phyloP scores from a whole-genome alignment of 2,113 vertebrate genomes.

The Morphnarchus princeps region DNA sequence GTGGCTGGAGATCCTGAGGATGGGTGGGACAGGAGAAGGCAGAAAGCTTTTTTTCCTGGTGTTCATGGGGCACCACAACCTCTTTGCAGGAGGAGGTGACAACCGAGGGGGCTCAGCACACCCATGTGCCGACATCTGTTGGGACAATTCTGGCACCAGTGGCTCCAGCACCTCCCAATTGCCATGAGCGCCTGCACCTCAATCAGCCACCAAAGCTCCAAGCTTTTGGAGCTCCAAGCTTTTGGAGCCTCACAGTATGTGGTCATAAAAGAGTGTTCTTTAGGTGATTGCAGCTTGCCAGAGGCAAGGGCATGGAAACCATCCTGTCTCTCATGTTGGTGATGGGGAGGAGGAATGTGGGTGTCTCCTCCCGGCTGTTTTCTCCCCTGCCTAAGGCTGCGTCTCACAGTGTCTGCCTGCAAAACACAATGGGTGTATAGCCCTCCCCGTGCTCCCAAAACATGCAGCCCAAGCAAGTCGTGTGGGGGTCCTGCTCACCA shows the following conservation, averaged over 20 bases:
- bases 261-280: neutral
- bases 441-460: neutral
- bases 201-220: neutral
- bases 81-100: neutral
- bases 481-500: rapidly evolving
- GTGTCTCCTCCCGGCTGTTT: neutral
- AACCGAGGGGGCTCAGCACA: neutral
- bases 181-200: neutral
- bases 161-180: neutral
- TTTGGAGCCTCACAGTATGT: neutral
- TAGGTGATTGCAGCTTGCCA: neutral
- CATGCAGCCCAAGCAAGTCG: neutral
- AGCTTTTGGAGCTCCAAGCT: neutral
- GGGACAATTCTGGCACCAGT: neutral
- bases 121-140: too few relatives aligned
- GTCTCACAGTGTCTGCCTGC: neutral
- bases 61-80: neutral
- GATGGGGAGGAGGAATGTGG: neutral
- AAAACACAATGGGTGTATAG: neutral
- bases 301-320: neutral
- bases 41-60: neutral
- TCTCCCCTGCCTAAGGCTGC: neutral
- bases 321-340: neutral
- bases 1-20: neutral
- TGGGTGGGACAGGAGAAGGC: neutral